phyloP scores from a whole-genome alignment of 2,797 vertebrate genomes.

The Ptychadena robeensis region DNA sequence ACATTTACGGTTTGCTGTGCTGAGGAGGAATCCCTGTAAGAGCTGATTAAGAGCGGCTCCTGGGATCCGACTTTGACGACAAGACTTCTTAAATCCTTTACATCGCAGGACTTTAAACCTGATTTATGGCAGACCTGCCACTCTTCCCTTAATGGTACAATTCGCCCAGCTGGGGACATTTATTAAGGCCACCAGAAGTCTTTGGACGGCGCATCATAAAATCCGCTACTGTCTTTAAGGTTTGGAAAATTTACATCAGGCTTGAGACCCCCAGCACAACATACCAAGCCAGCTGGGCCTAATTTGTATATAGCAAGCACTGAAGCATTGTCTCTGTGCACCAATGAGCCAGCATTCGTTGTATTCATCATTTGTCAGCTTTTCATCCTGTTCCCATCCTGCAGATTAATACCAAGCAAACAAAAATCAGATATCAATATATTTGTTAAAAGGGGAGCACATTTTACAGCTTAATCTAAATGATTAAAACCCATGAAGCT shows the following conservation, averaged over 20 bases:
- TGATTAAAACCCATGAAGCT: too few species aligned
- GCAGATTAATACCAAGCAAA: not conserved
- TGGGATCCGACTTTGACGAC: slow-evolving; percentile 43
- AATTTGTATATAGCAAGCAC: slow-evolving; percentile 27
- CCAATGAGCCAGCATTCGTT: not conserved
- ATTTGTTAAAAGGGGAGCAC: not conserved
- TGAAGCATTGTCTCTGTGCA: slow-evolving; percentile 24
- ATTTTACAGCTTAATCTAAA: not conserved
- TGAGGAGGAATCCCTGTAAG: slow-evolving; percentile 39
- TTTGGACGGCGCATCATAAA: slow-evolving; percentile 14
- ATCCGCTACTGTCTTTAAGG: slow-evolving; percentile 8
- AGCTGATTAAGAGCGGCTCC: slow-evolving; percentile 51
- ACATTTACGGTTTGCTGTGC: slow-evolving; percentile 33
- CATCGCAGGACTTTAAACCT: slow-evolving; percentile 44
- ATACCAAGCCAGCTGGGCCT: slow-evolving; percentile 9
- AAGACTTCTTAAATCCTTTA: slow-evolving; percentile 56
- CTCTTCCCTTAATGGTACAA: slow-evolving; percentile 25
- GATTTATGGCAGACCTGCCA: slow-evolving; percentile 46
- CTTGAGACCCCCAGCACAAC: slow-evolving; percentile 11
- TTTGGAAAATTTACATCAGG: slow-evolving; percentile 34
- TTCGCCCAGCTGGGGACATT: slow-evolving; percentile 44
- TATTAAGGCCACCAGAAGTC: slow-evolving; percentile 30
- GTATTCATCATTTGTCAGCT: not conserved
- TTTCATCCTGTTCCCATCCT: not conserved
- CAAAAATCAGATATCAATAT: not conserved